Percentiles rank a stretch among this genome's conserved stretches.
Evolutionary conservation across 92 coral and sea anemone genomes (phyloP).

Genomic region (Hydrozoanthus gracilis): DNA sequence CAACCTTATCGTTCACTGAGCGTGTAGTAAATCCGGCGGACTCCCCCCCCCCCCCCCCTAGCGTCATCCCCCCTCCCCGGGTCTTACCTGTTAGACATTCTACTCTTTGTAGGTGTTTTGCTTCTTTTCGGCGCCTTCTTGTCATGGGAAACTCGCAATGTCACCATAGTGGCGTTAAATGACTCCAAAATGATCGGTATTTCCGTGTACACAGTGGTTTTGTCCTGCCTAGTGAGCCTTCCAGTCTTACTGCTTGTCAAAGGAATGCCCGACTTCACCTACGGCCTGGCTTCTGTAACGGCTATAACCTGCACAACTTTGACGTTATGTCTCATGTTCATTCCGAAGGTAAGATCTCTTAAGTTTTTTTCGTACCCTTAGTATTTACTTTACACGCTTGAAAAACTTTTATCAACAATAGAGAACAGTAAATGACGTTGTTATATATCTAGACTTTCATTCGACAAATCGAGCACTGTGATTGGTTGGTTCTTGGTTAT

Average conservation of each 20-base stretch:
- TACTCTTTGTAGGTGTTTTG: constrained; percentile 43
- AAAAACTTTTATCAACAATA: too few relatives aligned
- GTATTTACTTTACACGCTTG: too few relatives aligned
- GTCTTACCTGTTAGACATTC: too few relatives aligned
- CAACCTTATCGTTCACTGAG: too few relatives aligned
- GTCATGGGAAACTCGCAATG: constrained; percentile 76
- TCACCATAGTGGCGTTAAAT: constrained; percentile 64
- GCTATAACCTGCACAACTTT: constrained; percentile 63
- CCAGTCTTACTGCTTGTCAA: constrained; percentile 61
- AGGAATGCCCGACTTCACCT: constrained; percentile 66
- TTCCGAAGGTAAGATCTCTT: constrained; percentile 7
- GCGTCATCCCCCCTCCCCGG: too few relatives aligned
- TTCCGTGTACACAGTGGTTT: constrained; percentile 67
- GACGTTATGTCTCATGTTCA: constrained; percentile 60
- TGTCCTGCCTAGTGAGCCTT: constrained; percentile 62
- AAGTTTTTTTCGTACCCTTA: too few relatives aligned
- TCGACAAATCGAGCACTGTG: too few relatives aligned
- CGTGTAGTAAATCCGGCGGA: too few relatives aligned
- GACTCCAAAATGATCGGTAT: constrained; percentile 68
- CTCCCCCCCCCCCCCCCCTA: too few relatives aligned
- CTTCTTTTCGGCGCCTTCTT: constrained; percentile 68
- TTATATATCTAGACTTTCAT: too few relatives aligned
- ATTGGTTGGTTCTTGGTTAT: too few relatives aligned
- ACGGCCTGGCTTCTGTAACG: constrained; percentile 47
- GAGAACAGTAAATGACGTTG: too few relatives aligned